phyloP scores from a whole-genome alignment of 1,140 invertebrate species.

The Drosophila teissieri region DNA sequence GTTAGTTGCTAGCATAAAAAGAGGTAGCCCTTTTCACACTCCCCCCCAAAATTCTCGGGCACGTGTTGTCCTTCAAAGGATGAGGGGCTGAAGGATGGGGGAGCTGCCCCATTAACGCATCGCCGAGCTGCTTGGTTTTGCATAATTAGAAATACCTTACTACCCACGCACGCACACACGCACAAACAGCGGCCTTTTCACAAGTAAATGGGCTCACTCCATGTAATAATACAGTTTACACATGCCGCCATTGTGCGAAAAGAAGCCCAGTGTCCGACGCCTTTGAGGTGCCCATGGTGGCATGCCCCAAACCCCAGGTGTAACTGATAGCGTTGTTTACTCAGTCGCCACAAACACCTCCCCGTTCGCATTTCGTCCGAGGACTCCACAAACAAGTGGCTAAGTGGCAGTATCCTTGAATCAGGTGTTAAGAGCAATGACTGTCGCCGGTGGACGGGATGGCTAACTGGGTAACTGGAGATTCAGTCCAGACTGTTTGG shows the following conservation, averaged over 20 bases:
- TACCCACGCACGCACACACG: constrained; percentile 17
- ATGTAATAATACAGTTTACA: constrained; percentile 44
- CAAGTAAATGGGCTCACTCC: constrained; percentile 23
- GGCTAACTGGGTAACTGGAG: not conserved
- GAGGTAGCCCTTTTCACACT: constrained; percentile 1
- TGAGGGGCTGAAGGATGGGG: not conserved
- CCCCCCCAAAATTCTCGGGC: not conserved
- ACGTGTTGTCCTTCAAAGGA: constrained; percentile 27
- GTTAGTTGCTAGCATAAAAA: constrained; percentile 11
- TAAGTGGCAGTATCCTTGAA: constrained; percentile 58
- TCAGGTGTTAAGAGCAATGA: constrained; percentile 55
- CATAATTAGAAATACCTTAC: constrained; percentile 55
- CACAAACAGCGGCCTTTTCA: constrained; percentile 26
- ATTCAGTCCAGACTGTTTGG: constrained; percentile 5
- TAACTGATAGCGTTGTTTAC: constrained; percentile 60
- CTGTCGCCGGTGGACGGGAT: constrained; percentile 6
- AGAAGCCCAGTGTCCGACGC: constrained; percentile 14
- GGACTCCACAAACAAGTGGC: constrained; percentile 50
- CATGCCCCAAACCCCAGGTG: not conserved
- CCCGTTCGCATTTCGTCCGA: constrained; percentile 5
- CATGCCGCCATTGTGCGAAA: constrained; percentile 34
- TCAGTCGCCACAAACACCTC: constrained; percentile 43
- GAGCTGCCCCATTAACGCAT: constrained; percentile 47
- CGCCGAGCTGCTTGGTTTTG: constrained; percentile 36
- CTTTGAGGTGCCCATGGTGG: no score